Evolutionary conservation across 2,888 invertebrate species (phyloP), one percentile per base, ranked within the genome.

Genomic region (Ctena decussata): DNA sequence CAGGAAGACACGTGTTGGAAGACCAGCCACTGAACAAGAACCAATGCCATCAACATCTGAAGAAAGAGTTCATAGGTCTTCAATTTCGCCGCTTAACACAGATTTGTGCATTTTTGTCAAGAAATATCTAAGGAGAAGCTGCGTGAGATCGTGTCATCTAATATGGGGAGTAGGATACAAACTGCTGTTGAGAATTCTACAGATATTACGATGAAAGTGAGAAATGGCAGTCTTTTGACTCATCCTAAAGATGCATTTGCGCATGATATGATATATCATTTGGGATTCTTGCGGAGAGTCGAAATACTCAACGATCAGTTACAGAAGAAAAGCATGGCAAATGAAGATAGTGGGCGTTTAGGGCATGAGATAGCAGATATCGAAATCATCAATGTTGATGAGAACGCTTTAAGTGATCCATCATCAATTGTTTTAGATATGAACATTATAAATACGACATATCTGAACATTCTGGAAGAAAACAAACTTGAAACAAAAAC

Each of bases 371-470:
- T 35, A 65, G 65, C 65, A 65, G 65, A 65, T 65, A 35, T 65
- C 18, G 35, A 65, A n/a, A 65, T 65, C 3, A 12, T 35, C 65
- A 65, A 35, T 35, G 8, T 65, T 11, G 65, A 35, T 35, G 12
- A 35, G 21, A 65, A 35, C 1, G 35, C 65, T 12, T 65, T 65
- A 18, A 65, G 18, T 11, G 35, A 65, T 21, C 65, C 65, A 65
- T 65, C 65, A 5, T 65, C 65, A 32, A 65, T 65, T 65, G 65
- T 65, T 65, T 35, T 65, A 65, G 65, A 65, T 35, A 32, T 65
- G 35, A 65, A 65, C 18, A 35, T 65, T 1, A 35, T 65, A n/a
- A 65, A 65, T 65, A 65, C 65, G 35, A 65, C 65, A 65, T 65
- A 65, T 35, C 32, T 65, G 35, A 65, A 65, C 35, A 65, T 65